These are phyloP conservation scores for Recurvirostra avosetta DNA, from an alignment of 2,113 vertebrate species.

Conservation along the genomic window DNA sequence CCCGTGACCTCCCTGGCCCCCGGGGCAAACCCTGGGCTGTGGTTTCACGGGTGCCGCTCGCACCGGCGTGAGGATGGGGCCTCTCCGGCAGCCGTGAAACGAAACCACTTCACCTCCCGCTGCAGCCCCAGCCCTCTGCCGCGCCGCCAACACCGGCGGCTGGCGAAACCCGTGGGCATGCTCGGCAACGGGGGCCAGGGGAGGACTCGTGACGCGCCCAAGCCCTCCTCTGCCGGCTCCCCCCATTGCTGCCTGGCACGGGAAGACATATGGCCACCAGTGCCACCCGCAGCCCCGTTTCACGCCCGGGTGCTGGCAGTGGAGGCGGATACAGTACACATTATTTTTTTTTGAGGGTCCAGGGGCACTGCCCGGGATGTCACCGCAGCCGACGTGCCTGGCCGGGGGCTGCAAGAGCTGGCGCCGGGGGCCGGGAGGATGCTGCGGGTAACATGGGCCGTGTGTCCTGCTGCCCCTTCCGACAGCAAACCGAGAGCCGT, in stretches of 20 bases:
- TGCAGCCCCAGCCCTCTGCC: background rate
- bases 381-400: rapidly evolving
- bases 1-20: background rate
- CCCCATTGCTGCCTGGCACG: rapidly evolving
- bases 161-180: rapidly evolving
- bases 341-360: too few relatives aligned
- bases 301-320: rapidly evolving
- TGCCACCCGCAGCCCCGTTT: rapidly evolving
- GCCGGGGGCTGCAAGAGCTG: background rate
- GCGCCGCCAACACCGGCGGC: rapidly evolving
- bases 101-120: rapidly evolving
- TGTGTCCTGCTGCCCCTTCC: rapidly evolving
- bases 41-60: background rate
- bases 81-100: background rate
- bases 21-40: rapidly evolving
- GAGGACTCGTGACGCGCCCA: rapidly evolving
- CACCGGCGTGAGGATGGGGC: background rate
- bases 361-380: rapidly evolving
- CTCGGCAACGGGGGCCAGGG: rapidly evolving
- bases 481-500: background rate
- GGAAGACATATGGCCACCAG: rapidly evolving
- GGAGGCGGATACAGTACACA: too few relatives aligned
- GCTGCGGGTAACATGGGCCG: rapidly evolving
- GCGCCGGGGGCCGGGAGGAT: too few relatives aligned
- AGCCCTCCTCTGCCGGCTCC: too few relatives aligned